Conservation (phyloP, 2,888 invertebrate genomes). For the Melangyna quadrimaculata region DNA sequence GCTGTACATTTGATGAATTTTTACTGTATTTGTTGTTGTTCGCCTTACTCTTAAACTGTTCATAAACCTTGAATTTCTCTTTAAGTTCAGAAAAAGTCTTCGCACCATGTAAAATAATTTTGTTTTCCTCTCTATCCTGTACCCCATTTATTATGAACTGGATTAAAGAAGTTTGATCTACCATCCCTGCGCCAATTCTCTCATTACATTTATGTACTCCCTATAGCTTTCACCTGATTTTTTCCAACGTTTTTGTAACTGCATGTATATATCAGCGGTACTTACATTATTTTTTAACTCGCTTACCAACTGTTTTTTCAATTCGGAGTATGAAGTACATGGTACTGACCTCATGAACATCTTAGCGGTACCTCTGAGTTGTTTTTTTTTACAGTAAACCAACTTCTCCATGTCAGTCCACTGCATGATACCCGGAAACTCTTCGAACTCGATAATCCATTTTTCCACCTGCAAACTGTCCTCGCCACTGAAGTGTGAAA, state of each 20-base stretch:
- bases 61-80: background rate
- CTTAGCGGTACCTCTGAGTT: background rate
- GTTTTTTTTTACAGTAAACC: slow-evolving; percentile 7
- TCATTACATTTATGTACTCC: background rate
- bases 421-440: background rate
- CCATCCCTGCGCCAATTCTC: background rate
- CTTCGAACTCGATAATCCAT: background rate
- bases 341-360: background rate
- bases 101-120: background rate
- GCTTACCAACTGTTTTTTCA: background rate
- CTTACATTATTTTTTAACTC: background rate
- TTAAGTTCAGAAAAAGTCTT: too few relatives aligned
- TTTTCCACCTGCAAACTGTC: background rate
- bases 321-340: background rate
- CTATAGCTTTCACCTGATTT: background rate
- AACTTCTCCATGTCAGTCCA: background rate
- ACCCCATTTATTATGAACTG: slow-evolving; percentile 5
- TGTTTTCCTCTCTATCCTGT: too few relatives aligned
- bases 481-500: background rate
- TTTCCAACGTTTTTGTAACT: background rate
- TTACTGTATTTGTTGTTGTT: background rate
- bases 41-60: background rate
- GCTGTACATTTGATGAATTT: background rate
- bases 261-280: slow-evolving; percentile 11
- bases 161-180: background rate